Base-by-base conservation (phyloP, 1,140 invertebrate species). In the Amyelois transitella region DNA sequence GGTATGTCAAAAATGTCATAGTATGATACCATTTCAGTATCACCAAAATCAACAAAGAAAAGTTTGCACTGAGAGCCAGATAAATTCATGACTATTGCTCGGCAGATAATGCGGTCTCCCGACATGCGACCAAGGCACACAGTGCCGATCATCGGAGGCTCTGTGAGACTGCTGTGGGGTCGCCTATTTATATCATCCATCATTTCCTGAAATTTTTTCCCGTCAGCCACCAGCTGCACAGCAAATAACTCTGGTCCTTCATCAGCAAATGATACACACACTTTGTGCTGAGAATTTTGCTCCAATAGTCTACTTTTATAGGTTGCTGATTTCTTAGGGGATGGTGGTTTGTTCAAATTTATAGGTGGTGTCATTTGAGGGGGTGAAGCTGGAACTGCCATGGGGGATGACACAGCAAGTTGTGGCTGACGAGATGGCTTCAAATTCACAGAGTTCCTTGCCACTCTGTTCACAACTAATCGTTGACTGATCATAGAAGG, bases 31-130 rank as follows among this genome's bases (percentile, higher is more conserved):
- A 91, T 73, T 82, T 94, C 94, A 3, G 91, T 92, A 64, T 94
- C 93, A 6, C 94, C 94, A 76, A 93, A 95, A 80, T 96, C 94
- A 17, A 94, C 93, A 71, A 94, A 95, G 67, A 92, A 94, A 10
- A 95, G 88, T 82, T 93, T 91, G 66, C 90, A 92, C 21, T 87
- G 84, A 24, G 87, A 89, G 38, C 77, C 90, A 28, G 91, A 90
- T 19, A 94, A 86, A 60, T 90, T 91, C 76, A 92, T 94, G 0
- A 95, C 91, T 32, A 95, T 92, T 18, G 94, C 94, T 58, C 94
- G 89, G 62, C 93, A 94, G 12, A 94, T 89, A 7, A 90, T 90
- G 3, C 91, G 83, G 67, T 94, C 92, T 53, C 89, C 89, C 0
- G 90, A 90, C 68, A 92, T 93, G 53, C 91, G 89, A 4, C 93